Percentiles rank a stretch among this genome's conserved stretches.
These are phyloP conservation scores for Epirrhoe tristata DNA, from an alignment of 2,888 invertebrate species.

Conservation along the genomic window DNA sequence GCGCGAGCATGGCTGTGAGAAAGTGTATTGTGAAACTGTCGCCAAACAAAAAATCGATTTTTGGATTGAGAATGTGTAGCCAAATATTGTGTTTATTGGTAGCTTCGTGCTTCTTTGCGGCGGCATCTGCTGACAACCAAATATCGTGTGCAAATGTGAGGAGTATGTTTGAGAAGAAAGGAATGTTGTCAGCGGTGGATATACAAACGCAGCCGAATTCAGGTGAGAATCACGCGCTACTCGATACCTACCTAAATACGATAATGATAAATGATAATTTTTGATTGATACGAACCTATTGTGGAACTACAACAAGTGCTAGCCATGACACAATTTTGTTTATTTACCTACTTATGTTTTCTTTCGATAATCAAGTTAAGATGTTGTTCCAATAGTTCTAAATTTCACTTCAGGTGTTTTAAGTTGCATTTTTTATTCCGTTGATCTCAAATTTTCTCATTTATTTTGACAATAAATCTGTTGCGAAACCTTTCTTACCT, in stretches of 20 bases:
- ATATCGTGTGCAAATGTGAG: constrained; percentile 82
- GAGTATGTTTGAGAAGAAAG: constrained; percentile 80
- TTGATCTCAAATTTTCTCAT: not conserved
- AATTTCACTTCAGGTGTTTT: too few relatives aligned
- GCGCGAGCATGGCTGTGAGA: constrained; percentile 79
- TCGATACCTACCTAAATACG: constrained; percentile 54
- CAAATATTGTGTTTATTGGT: constrained; percentile 79
- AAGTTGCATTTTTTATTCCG: too few relatives aligned
- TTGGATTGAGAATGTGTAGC: constrained; percentile 77
- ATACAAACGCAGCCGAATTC: constrained; percentile 80
- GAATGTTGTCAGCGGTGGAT: constrained; percentile 78
- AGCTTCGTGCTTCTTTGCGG: constrained; percentile 69
- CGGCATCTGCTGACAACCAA: constrained; percentile 68
- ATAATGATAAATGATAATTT: constrained; percentile 66
- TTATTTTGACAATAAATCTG: constrained; percentile 3
- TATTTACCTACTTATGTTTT: constrained; percentile 17
- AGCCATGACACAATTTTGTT: constrained; percentile 13
- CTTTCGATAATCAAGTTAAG: not conserved
- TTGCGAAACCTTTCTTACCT: constrained; percentile 5
- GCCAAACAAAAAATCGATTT: constrained; percentile 84
- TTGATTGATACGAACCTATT: constrained; percentile 53
- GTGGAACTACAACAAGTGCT: not conserved
- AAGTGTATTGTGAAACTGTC: constrained; percentile 82
- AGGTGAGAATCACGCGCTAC: constrained; percentile 77
- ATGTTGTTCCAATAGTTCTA: too few relatives aligned